These are phyloP conservation scores for Periparus ater DNA, from an alignment of 2,797 vertebrate species.

Conservation along the genomic window DNA sequence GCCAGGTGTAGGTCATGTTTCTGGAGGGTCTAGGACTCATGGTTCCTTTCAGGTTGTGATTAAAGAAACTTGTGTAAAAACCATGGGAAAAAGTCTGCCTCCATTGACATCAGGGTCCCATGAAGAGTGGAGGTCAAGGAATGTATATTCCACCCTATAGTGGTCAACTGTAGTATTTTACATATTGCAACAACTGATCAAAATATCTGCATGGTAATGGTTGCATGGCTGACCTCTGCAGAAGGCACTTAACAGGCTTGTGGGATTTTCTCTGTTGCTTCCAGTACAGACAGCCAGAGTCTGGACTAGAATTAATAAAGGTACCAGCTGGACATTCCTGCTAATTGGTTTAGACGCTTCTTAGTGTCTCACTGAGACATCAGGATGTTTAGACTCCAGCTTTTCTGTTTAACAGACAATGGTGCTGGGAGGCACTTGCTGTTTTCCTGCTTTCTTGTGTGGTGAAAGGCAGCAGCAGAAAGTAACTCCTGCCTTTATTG, in stretches of 20 bases:
- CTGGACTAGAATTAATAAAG: slow-evolving; percentile 23
- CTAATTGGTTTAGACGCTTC: slow-evolving; percentile 21
- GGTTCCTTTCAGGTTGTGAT: background rate
- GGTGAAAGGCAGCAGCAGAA: background rate
- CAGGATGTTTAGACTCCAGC: background rate
- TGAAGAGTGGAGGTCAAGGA: background rate
- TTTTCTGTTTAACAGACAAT: background rate
- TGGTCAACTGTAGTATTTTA: background rate
- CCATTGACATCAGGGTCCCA: fast-evolving
- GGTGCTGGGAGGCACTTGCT: background rate
- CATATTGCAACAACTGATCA: background rate
- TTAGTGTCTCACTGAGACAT: background rate
- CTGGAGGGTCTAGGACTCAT: background rate
- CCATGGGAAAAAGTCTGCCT: background rate
- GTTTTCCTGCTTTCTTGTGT: background rate
- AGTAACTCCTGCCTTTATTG: background rate
- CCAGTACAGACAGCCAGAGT: background rate
- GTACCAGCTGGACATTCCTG: background rate
- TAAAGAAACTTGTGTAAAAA: background rate
- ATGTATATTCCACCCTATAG: background rate
- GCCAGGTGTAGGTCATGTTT: background rate
- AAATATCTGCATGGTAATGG: background rate
- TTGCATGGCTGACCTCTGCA: background rate
- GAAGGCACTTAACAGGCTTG: background rate
- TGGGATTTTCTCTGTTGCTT: slow-evolving; percentile 7